Base-by-base conservation (phyloP, 2,113 vertebrate species). In the Dipodomys stephensi region DNA sequence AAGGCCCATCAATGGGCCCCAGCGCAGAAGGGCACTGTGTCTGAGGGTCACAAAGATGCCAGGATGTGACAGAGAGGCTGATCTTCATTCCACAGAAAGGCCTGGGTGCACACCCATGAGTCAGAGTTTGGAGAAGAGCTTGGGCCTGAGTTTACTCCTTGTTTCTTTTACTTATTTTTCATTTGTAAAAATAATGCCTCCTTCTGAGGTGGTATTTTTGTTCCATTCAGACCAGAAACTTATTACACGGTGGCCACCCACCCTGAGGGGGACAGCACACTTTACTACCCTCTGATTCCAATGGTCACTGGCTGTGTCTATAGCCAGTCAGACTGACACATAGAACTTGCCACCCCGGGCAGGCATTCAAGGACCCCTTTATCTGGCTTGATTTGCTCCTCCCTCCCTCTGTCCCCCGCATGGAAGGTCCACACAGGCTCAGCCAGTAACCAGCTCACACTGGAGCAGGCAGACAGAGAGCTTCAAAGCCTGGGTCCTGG, bases 361-460 rank as follows among this genome's bases (percentile, higher is more conserved):
- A 39, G 39, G 39, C 39, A 39, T 39, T 39, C 39, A 39, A 39
- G 39, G 39, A 39, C 39, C 39, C 39, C 0, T 39, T 39, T 39
- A 39, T 39, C 39, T 39, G 39, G 39, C 39, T 39, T 39, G 39
- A 39, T 39, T 39, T 39, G 39, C 39, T 39, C 39, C 39, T 39
- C 39, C 39, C 39, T 39, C 5, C 39, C 39, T 5, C 39, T 5
- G 4, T 5, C 6, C 27, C 19, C 44, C 35, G 71, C 30, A 32
- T n/a, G 49, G 27, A 49, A 69, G 53, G 19, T 12, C 32, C 30
- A 49, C 23, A 16, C 44, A 62, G 83, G 32, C 67, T 71, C 71
- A 12, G 53, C 8, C 25, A 46, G 9, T 7, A 7, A 25, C 3
- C 32, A 7, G 44, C 27, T 39, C n/a, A 35, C 83, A 60, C 0